A percentile compares a stretch with the other conserved stretches of the same genome.
Conservation (phyloP, 1,140 invertebrate species). For the Eueides isabella region DNA sequence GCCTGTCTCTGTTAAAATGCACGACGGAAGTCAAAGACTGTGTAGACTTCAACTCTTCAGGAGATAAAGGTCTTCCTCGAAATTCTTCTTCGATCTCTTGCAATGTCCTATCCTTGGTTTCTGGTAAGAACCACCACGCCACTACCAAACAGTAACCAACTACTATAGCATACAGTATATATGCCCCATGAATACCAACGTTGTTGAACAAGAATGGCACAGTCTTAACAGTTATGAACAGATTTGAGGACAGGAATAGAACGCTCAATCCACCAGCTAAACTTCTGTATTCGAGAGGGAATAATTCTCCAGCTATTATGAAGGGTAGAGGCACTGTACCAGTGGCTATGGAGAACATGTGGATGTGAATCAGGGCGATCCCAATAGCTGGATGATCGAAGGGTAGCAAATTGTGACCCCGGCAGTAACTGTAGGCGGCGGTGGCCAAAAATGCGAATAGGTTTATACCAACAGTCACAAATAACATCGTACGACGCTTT, state of each 20-base stretch:
- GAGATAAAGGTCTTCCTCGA: constrained; percentile 45
- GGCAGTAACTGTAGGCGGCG: constrained; percentile 54
- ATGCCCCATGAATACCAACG: constrained; percentile 54
- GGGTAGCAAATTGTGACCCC: constrained; percentile 44
- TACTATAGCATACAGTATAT: constrained; percentile 45
- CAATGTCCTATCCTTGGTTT: constrained; percentile 57
- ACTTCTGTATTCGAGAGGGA: constrained; percentile 61
- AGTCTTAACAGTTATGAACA: constrained; percentile 58
- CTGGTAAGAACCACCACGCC: constrained; percentile 50
- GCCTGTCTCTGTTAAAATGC: constrained; percentile 52
- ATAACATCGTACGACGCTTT: constrained; percentile 58
- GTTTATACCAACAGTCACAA: constrained; percentile 49
- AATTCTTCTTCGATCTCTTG: constrained; percentile 61
- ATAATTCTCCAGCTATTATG: constrained; percentile 64
- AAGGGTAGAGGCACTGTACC: constrained; percentile 60
- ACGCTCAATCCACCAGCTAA: constrained; percentile 58
- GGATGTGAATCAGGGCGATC: constrained; percentile 52
- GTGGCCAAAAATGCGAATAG: constrained; percentile 46
- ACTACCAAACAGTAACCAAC: constrained; percentile 46
- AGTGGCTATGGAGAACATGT: constrained; percentile 60
- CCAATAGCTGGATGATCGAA: constrained; percentile 56
- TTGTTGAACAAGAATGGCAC: constrained; percentile 49
- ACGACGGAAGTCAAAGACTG: constrained; percentile 55
- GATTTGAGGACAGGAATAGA: constrained; percentile 48
- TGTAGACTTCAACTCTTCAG: constrained; percentile 46